These are phyloP conservation scores for Gandaritis pyraliata DNA, from an alignment of 2,888 invertebrate species.

Conservation along the genomic window DNA sequence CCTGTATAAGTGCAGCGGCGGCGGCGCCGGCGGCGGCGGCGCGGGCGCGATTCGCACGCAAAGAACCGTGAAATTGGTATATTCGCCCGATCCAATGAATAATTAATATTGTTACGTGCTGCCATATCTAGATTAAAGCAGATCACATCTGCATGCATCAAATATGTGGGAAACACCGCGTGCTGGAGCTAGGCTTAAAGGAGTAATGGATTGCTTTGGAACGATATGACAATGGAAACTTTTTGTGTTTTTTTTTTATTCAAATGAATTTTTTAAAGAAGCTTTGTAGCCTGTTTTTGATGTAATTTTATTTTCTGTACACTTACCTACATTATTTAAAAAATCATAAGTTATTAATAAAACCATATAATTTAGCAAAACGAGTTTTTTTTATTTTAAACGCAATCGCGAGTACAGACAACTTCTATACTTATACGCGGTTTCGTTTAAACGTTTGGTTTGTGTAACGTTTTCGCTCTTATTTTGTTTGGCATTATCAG, in stretches of 20 bases:
- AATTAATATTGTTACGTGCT: slow-evolving; percentile 81
- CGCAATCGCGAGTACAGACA: no score
- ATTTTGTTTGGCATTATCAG: no score
- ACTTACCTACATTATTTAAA: no score
- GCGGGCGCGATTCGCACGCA: slow-evolving; percentile 72
- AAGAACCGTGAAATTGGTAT: slow-evolving; percentile 85
- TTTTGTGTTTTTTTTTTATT: slow-evolving; percentile 1
- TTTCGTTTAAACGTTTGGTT: no score
- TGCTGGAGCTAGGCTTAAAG: slow-evolving; percentile 39
- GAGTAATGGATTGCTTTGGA: slow-evolving; percentile 36
- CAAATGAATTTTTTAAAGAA: not conserved
- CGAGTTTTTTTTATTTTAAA: no score
- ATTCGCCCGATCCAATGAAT: slow-evolving; percentile 84
- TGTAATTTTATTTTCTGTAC: no score
- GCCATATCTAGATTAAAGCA: slow-evolving; percentile 63
- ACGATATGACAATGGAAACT: slow-evolving; percentile 16
- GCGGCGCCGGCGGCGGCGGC: slow-evolving; percentile 54
- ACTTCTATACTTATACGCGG: no score
- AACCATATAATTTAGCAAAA: no score
- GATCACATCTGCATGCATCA: slow-evolving; percentile 72
- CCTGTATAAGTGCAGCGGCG: slow-evolving; percentile 59
- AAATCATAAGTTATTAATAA: no score
- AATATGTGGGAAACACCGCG: slow-evolving; percentile 61
- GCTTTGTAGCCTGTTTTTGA: no score
- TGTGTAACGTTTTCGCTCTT: no score